Percentiles rank a stretch among this genome's conserved stretches.
Evolutionary conservation across 2,797 vertebrate genomes (phyloP).

Genomic region (Melanotaenia boesemani): DNA sequence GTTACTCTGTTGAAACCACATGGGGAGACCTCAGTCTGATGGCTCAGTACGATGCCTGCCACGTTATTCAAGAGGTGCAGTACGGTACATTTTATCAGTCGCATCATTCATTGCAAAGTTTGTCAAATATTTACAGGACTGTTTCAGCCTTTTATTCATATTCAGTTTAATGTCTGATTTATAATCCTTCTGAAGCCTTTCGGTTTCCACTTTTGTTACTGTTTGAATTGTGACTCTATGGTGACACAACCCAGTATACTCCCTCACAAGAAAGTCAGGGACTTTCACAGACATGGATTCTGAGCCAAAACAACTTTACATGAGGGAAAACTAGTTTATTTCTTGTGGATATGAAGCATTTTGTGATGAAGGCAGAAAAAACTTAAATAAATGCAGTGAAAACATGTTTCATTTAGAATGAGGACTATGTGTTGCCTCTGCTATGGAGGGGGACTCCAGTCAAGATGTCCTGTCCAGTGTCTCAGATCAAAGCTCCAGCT

Average conservation of each 20-base stretch:
- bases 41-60: constrained; percentile 66
- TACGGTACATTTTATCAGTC: not conserved
- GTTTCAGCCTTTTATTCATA: no score
- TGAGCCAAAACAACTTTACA: not conserved
- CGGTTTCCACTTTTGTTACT: not conserved
- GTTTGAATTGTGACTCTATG: not conserved
- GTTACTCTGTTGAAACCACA: constrained; percentile 62
- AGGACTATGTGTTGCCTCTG: constrained; percentile 62
- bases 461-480: constrained; percentile 65
- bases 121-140: no score
- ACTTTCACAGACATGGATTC: constrained; percentile 16
- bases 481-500: constrained; percentile 4
- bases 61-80: constrained; percentile 66
- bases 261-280: not conserved
- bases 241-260: not conserved
- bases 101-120: no score
- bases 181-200: not conserved
- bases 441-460: constrained; percentile 68
- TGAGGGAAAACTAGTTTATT: not conserved
- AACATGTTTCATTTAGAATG: constrained; percentile 49
- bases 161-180: no score
- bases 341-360: not conserved
- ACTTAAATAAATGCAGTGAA: not conserved
- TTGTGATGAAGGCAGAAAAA: not conserved
- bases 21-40: constrained; percentile 63